phyloP scores from a whole-genome alignment of 2,888 invertebrate species.

The Caenorhabditis angaria region DNA sequence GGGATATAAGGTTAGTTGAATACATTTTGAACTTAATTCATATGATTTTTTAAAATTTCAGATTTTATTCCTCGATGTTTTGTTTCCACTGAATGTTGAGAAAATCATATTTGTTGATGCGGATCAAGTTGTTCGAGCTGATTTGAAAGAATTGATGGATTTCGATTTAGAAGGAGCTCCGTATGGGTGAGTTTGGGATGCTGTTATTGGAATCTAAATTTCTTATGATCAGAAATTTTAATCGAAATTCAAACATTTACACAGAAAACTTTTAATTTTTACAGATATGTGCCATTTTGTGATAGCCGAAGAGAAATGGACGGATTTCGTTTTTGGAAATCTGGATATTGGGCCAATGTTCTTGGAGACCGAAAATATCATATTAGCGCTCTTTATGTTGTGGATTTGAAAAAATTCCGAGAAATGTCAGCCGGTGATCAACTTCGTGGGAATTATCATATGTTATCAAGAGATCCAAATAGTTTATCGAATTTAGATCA shows the following conservation, averaged over 20 bases:
- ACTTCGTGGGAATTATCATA: slow-evolving; percentile 96
- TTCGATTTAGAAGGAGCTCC: slow-evolving; percentile 79
- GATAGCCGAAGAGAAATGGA: slow-evolving; percentile 98
- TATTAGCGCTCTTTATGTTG: slow-evolving; percentile 90
- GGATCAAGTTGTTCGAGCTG: slow-evolving; percentile 80
- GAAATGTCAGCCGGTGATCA: slow-evolving; percentile 97
- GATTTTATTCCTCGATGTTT: slow-evolving; percentile 95
- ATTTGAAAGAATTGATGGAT: slow-evolving; percentile 70
- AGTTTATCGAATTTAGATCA: slow-evolving; percentile 92
- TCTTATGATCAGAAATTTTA: background rate
- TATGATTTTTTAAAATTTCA: too few species aligned
- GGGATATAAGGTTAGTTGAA: slow-evolving; percentile 77
- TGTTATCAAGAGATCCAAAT: slow-evolving; percentile 97
- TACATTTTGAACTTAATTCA: background rate
- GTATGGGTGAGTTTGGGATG: slow-evolving; percentile 54
- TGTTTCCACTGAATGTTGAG: slow-evolving; percentile 95
- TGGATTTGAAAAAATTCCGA: slow-evolving; percentile 89
- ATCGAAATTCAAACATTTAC: background rate
- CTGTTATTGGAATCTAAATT: background rate
- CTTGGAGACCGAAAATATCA: slow-evolving; percentile 89
- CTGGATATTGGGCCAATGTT: slow-evolving; percentile 98
- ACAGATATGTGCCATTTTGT: slow-evolving; percentile 94
- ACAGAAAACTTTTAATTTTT: slow-evolving; percentile 8
- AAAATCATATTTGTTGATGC: slow-evolving; percentile 99
- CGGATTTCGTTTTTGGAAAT: slow-evolving; percentile 97